Percentiles rank a stretch among this genome's conserved stretches.
Conservation (phyloP, 37 sponge, comb jelly and placozoan genomes). For the Aplysina aerophoba region DNA sequence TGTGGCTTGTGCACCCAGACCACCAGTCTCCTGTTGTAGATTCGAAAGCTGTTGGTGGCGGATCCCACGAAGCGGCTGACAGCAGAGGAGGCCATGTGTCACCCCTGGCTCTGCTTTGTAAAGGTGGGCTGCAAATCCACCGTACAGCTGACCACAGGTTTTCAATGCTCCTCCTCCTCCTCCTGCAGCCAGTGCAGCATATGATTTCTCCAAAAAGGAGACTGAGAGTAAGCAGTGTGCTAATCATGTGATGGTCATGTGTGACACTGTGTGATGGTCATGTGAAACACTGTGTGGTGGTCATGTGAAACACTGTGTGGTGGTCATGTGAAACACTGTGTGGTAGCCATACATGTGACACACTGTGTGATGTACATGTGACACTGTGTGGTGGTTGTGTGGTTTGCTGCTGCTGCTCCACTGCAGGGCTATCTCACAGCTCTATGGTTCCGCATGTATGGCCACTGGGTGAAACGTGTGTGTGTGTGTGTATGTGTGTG, state of each 20-base stretch:
- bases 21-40: slow-evolving; percentile 33
- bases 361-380: too few species aligned
- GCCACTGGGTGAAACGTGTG: slow-evolving; percentile 94
- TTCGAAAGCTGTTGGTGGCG: slow-evolving; percentile 60
- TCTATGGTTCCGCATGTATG: slow-evolving; percentile 74
- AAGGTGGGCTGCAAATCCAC: background rate
- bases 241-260: too few species aligned
- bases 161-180: background rate
- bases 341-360: too few species aligned
- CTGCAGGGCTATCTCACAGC: slow-evolving; percentile 58
- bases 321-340: too few species aligned
- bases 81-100: slow-evolving; percentile 65
- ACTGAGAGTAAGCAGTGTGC: slow-evolving; percentile 39
- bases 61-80: slow-evolving; percentile 69
- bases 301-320: too few species aligned
- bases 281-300: too few species aligned
- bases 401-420: background rate
- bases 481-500: too few species aligned
- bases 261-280: too few species aligned
- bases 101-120: slow-evolving; percentile 65
- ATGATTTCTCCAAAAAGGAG: slow-evolving; percentile 34
- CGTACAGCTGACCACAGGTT: background rate
- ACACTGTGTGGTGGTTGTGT: too few species aligned
- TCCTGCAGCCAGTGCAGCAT: background rate
- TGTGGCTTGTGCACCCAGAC: background rate